Evolutionary conservation across 2,113 vertebrate genomes (phyloP).

Genomic region (Hippoglossus stenolepis): DNA sequence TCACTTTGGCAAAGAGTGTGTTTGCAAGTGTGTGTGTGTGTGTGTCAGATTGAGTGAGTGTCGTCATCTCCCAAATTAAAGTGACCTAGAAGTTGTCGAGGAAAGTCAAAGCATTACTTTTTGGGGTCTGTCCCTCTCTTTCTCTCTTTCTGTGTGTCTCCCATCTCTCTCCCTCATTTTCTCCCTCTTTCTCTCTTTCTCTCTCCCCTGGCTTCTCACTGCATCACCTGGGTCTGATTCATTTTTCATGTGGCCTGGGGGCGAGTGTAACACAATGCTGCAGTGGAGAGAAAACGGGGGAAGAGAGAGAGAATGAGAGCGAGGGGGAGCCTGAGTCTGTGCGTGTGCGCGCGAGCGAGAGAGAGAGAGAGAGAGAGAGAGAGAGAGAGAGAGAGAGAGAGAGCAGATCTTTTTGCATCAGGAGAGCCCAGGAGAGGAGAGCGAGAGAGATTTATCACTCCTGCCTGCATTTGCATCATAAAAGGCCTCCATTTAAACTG

Average conservation of each 20-base stretch:
- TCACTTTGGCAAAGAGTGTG: not conserved
- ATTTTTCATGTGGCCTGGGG: slow-evolving; percentile 79
- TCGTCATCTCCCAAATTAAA: slow-evolving; percentile 41
- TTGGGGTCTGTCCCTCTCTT: slow-evolving; percentile 34
- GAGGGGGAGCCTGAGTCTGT: slow-evolving; percentile 6
- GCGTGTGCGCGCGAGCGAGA: not conserved
- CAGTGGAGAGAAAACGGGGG: slow-evolving; percentile 41
- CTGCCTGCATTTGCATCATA: slow-evolving; percentile 79
- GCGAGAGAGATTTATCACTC: slow-evolving; percentile 73
- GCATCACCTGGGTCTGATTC: slow-evolving; percentile 71
- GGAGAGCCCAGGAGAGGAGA: slow-evolving; percentile 59
- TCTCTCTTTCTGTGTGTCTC: not conserved
- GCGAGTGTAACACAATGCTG: slow-evolving; percentile 68
- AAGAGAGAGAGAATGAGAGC: slow-evolving; percentile 13
- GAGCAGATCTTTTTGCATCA: slow-evolving; percentile 66
- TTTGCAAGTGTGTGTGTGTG: not conserved
- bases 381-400: slow-evolving; percentile 18
- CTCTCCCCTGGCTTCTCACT: slow-evolving; percentile 5
- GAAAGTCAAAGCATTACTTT: slow-evolving; percentile 64
- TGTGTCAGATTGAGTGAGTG: slow-evolving; percentile 13
- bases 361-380: slow-evolving; percentile 34
- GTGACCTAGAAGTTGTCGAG: slow-evolving; percentile 60
- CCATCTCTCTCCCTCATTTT: not conserved
- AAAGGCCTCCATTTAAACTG: slow-evolving; percentile 74
- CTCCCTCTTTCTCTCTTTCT: not conserved